Conservation (phyloP, 1,140 invertebrate genomes). For the Diploscapter pachys region DNA sequence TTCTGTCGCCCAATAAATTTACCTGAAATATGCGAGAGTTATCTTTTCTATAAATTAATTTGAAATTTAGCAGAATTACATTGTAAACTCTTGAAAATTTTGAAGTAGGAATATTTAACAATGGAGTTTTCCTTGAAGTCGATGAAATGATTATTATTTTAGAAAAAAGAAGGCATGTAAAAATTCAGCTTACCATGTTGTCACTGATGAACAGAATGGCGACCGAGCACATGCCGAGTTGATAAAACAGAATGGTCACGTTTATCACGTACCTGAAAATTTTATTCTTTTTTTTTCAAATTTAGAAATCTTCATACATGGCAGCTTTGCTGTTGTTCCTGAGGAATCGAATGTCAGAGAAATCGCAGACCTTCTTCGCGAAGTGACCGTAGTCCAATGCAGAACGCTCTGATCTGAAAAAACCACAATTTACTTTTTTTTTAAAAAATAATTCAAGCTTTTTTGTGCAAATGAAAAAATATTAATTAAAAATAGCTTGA, state of each 20-base stretch:
- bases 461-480: too few relatives aligned
- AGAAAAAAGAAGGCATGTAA: too few relatives aligned
- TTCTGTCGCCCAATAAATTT: slow-evolving; percentile 48
- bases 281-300: neutral
- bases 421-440: neutral
- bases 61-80: too few relatives aligned
- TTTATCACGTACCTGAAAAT: slow-evolving; percentile 56
- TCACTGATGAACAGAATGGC: slow-evolving; percentile 63
- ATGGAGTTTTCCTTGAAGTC: too few relatives aligned
- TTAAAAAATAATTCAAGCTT: too few relatives aligned
- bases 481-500: too few relatives aligned
- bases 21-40: slow-evolving; percentile 3
- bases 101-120: too few relatives aligned
- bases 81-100: too few relatives aligned
- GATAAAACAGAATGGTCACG: slow-evolving; percentile 59
- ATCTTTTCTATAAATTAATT: too few relatives aligned
- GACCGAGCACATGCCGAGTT: slow-evolving; percentile 64
- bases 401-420: slow-evolving; percentile 50
- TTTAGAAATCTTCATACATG: slow-evolving; percentile 38
- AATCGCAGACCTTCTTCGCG: slow-evolving; percentile 57
- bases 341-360: slow-evolving; percentile 49
- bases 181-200: slow-evolving; percentile 55
- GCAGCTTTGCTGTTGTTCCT: slow-evolving; percentile 50
- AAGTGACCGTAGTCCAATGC: slow-evolving; percentile 58
- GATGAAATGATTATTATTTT: too few relatives aligned